Percentiles rank a stretch among this genome's conserved stretches.
Conservation (phyloP, 1,140 invertebrate genomes). For the Chironomus tepperi region DNA sequence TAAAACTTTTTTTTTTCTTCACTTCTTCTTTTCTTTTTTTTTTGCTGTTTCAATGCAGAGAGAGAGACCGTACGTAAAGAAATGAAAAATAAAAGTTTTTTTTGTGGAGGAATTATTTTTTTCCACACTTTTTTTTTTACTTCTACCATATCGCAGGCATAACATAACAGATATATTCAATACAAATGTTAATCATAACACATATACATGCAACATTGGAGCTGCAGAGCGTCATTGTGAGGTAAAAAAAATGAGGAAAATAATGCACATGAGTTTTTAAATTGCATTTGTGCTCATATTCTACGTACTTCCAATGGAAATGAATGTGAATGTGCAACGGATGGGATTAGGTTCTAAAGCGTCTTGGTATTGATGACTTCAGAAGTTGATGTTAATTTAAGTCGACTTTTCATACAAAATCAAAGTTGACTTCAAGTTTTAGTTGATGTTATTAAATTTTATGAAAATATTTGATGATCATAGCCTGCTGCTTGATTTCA, state of each 20-base stretch:
- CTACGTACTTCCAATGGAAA: background rate
- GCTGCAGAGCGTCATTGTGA: background rate
- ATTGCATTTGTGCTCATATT: background rate
- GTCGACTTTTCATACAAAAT: no score
- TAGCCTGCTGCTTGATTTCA: no score
- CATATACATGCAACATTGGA: background rate
- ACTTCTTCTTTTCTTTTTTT: background rate
- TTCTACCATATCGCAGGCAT: background rate
- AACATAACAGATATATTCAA: background rate
- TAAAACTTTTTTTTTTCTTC: slow-evolving; percentile 2
- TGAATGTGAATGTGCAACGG: no score
- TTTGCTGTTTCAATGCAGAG: background rate
- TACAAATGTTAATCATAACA: background rate
- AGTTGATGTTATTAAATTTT: no score
- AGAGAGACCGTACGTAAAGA: background rate
- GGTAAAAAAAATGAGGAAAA: background rate
- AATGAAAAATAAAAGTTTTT: slow-evolving; percentile 11
- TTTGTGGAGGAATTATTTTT: background rate
- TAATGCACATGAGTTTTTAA: background rate
- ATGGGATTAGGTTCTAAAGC: no score
- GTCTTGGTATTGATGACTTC: no score
- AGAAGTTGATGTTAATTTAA: no score
- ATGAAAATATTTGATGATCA: no score
- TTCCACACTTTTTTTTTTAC: background rate
- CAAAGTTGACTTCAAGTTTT: no score